Percentiles rank a stretch among this genome's conserved stretches.
Conservation (phyloP, 2,113 vertebrate genomes). For the Xenus cinereus region DNA sequence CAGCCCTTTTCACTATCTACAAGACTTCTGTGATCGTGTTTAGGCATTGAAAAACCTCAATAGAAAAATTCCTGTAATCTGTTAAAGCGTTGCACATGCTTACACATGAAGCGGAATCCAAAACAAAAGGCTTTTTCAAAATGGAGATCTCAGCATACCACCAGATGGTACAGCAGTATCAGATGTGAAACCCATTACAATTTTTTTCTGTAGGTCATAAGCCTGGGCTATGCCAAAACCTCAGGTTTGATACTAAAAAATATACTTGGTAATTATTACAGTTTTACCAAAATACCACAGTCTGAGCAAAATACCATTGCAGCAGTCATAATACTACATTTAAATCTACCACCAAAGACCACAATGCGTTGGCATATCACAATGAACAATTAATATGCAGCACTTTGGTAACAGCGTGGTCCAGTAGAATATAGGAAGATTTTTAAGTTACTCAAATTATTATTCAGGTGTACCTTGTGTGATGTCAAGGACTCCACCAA, state of each 20-base stretch:
- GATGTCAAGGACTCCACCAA: neutral
- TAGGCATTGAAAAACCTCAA: neutral
- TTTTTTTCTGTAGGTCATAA: neutral
- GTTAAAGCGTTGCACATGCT: neutral
- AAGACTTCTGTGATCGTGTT: neutral
- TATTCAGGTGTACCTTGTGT: neutral
- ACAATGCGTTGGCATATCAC: neutral
- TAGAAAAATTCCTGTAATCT: neutral
- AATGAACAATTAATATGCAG: neutral
- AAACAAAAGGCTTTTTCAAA: conserved; percentile 9
- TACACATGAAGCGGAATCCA: neutral
- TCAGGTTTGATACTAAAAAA: neutral
- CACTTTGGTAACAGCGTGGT: neutral
- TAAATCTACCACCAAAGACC: neutral
- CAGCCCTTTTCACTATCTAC: neutral
- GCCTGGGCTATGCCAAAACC: neutral
- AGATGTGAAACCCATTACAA: neutral
- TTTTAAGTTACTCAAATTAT: neutral
- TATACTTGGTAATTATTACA: neutral
- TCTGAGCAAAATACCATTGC: neutral
- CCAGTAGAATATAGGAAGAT: neutral
- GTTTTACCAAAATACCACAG: neutral
- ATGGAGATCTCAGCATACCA: neutral
- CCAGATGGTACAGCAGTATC: neutral
- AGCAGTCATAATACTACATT: neutral